Base-by-base conservation (phyloP, 2,113 vertebrate species). In the Callorhinus ursinus region DNA sequence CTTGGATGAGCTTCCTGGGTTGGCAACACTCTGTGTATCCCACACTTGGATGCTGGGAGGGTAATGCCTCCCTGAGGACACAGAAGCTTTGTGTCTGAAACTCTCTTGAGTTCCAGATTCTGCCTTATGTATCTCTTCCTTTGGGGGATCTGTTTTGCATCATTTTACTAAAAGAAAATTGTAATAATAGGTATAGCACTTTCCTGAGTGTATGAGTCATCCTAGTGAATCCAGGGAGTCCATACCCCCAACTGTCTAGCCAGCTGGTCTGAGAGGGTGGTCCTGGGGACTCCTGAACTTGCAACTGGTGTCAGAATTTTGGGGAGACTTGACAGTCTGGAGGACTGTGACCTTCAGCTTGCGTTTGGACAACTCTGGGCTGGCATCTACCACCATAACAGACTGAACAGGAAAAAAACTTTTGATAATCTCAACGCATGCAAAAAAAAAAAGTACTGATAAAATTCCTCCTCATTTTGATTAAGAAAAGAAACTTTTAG, bases 341-440 rank as follows among this genome's bases (percentile, higher is more conserved):
- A 39, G 39, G 89, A 36, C 28, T 2, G 1, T 53, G 28, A 49
- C 71, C 57, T 81, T 74, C 39, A 53, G 7, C 4, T 86, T 8
- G n/a, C 18, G 21, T 19, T 7, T 53, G 22, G 61, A 55, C 28
- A 42, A 21, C 21, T 2, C 36, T 0, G 1, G 57, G 21, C 6
- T 46, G 42, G n/a, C 21, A 4, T 33, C 14, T 12, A 4, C 11
- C 7, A 7, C 2, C 3, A 5, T 19, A 9, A 53, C 13, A 3
- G 59, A 88, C 7, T 2, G 39, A 46, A 3, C 13, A 53, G 57
- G 59, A 69, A 76, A 91, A 39, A 46, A 46, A 3, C 14, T 16
- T 10, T 28, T 24, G 15, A n/a, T 21, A 19, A 57, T 22, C 79
- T 89, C 49, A n/a, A 14, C 22, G 7, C 79, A 42, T 33, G 18